Evolutionary conservation across 2,797 vertebrate genomes (phyloP), one percentile per base, ranked within the genome.

Genomic region (Xiphophorus birchmanni): DNA sequence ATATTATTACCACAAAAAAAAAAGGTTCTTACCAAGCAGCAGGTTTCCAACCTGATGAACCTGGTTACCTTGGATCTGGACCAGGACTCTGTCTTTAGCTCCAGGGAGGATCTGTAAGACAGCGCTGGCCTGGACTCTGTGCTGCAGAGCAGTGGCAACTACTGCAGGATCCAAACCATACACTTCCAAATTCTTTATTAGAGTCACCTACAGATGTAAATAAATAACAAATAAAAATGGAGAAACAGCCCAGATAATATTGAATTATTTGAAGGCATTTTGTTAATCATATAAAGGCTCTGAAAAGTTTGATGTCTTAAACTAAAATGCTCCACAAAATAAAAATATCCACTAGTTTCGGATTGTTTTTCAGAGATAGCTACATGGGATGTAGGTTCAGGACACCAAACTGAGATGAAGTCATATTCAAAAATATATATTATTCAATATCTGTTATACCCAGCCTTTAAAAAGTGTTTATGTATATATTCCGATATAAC

Each of bases 31-130:
- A 99, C 99, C 98, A 2, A 97, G 90, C 74, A 99, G 91, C 79
- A 99, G 91, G 92, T 92, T 96, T 91, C 97, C 95, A 3, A 96
- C 94, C 74, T 99, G 97, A 78, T 97, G 95, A 86, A 98, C 92
- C 94, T 99, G 99, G 94, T 98, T 99, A 76, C 99, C 98, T 91
- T 99, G 99, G 90, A 99, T 96, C 92, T 99, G 98, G 78, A 99
- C 97, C 88, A 97, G 94, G 47, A 97, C 94, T 88, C 94, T 94
- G 86, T 98, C 98, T 89, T 97, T 99, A 73, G 96, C 71, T 40
- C 97, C 97, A 0, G 97, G 96, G 1, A 95, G 52, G 0, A 96
- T 91, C 4, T 93, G 94, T 80, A 99, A 89, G 6, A 96, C 96
- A 2, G 96, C 96, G 86, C 98, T 99, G 84, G 99, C 99, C 90